Evolutionary conservation across 2,888 invertebrate species (phyloP).

Genomic region (Philereme transversata): DNA sequence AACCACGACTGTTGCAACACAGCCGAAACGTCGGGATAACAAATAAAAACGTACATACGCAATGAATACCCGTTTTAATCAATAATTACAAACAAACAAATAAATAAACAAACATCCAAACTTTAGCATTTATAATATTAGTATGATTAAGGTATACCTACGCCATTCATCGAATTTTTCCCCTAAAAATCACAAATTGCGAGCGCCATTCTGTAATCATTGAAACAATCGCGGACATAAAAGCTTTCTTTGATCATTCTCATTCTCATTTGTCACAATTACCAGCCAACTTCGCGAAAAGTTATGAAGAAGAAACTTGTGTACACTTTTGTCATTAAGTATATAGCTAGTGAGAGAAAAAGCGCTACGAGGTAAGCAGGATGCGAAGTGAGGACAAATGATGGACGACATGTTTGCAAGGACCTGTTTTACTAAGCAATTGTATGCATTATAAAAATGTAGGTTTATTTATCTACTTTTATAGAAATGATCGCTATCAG

Average conservation of each 20-base stretch:
- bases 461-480: background rate
- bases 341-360: slow-evolving; percentile 52
- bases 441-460: slow-evolving; percentile 27
- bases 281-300: background rate
- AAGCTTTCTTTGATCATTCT: slow-evolving; percentile 5
- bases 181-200: no score
- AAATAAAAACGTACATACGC: no score
- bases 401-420: slow-evolving; percentile 37
- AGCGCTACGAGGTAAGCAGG: slow-evolving; percentile 67
- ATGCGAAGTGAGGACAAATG: slow-evolving; percentile 61
- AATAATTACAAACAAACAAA: no score
- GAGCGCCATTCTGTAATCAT: no score
- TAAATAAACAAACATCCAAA: no score
- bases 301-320: slow-evolving; percentile 2
- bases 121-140: no score
- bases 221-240: background rate
- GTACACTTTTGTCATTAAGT: slow-evolving; percentile 11
- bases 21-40: no score
- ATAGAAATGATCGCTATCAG: background rate
- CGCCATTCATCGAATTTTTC: no score
- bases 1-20: no score
- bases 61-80: no score
- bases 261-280: slow-evolving; percentile 4
- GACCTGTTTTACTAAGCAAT: slow-evolving; percentile 23
- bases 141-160: no score